These are phyloP conservation scores for Nebria brevicollis DNA, from an alignment of 2,888 invertebrate species.

Conservation along the genomic window DNA sequence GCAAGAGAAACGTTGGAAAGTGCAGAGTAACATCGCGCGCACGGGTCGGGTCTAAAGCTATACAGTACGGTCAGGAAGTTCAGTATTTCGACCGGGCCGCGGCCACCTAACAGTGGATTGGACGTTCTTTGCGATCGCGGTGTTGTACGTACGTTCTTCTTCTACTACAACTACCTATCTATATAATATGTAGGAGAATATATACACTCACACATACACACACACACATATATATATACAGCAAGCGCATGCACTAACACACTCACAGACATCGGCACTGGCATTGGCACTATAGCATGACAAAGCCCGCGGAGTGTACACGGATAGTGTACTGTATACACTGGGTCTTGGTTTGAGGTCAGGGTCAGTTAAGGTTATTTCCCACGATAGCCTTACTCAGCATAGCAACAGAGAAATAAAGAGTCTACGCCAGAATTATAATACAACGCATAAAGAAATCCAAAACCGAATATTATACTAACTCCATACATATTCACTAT, in stretches of 20 bases:
- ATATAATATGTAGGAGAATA: neutral
- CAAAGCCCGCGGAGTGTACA: slow-evolving; percentile 35
- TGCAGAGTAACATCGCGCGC: slow-evolving; percentile 4
- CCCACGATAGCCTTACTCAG: slow-evolving; percentile 64
- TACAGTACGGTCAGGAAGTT: slow-evolving; percentile 42
- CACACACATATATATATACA: neutral
- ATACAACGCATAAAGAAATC: slow-evolving; percentile 54
- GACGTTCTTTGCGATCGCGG: slow-evolving; percentile 44
- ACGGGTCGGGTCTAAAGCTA: slow-evolving; percentile 4
- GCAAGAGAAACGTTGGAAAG: slow-evolving; percentile 1
- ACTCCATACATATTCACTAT: neutral
- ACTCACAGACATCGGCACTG: slow-evolving; percentile 23
- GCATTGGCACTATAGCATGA: slow-evolving; percentile 26
- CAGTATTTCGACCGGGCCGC: slow-evolving; percentile 43
- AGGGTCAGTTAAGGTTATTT: slow-evolving; percentile 66
- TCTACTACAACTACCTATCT: neutral
- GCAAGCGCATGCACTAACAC: slow-evolving; percentile 26
- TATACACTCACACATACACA: neutral
- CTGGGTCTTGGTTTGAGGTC: slow-evolving; percentile 60
- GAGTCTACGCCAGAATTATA: slow-evolving; percentile 57
- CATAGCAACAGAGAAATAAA: slow-evolving; percentile 61
- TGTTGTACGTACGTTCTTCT: slow-evolving; percentile 16
- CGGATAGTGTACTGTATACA: slow-evolving; percentile 43
- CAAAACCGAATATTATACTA: slow-evolving; percentile 38
- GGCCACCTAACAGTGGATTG: slow-evolving; percentile 37